Conservation (phyloP, 2,888 invertebrate genomes). For the Tricholauxania praeusta region DNA sequence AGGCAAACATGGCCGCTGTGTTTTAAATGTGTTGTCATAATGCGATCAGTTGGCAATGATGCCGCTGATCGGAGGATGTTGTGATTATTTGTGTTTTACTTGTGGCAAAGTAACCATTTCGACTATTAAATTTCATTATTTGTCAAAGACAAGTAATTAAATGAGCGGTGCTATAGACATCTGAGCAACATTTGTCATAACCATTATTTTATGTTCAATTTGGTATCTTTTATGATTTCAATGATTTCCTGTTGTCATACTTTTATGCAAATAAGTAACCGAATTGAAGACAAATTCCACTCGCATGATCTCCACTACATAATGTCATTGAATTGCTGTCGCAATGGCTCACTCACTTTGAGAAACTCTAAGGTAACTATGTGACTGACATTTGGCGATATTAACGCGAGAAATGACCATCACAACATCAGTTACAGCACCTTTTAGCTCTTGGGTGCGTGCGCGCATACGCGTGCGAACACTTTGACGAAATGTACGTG, state of each 20-base stretch:
- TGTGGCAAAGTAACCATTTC: neutral
- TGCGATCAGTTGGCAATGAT: neutral
- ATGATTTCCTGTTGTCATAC: no score
- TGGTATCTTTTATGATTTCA: no score
- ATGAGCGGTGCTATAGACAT: no score
- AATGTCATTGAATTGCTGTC: no score
- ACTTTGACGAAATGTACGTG: slow-evolving; percentile 52
- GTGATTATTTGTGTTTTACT: slow-evolving; percentile 9
- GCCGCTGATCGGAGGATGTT: neutral
- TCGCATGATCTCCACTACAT: no score
- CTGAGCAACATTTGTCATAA: no score
- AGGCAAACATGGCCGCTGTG: slow-evolving; percentile 1
- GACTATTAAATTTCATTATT: no score
- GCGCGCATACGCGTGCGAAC: slow-evolving; percentile 47
- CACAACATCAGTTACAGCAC: slow-evolving; percentile 6
- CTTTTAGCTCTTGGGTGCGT: slow-evolving; percentile 13
- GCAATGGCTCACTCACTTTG: slow-evolving; percentile 33
- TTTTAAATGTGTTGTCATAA: neutral
- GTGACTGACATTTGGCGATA: slow-evolving; percentile 52
- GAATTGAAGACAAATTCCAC: no score
- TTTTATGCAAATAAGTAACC: no score
- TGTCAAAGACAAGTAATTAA: no score
- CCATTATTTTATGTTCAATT: no score
- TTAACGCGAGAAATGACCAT: slow-evolving; percentile 31
- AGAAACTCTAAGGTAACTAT: slow-evolving; percentile 48